These are phyloP conservation scores for Scalopus aquaticus DNA, from an alignment of 2,113 vertebrate genomes.

Conservation along the genomic window DNA sequence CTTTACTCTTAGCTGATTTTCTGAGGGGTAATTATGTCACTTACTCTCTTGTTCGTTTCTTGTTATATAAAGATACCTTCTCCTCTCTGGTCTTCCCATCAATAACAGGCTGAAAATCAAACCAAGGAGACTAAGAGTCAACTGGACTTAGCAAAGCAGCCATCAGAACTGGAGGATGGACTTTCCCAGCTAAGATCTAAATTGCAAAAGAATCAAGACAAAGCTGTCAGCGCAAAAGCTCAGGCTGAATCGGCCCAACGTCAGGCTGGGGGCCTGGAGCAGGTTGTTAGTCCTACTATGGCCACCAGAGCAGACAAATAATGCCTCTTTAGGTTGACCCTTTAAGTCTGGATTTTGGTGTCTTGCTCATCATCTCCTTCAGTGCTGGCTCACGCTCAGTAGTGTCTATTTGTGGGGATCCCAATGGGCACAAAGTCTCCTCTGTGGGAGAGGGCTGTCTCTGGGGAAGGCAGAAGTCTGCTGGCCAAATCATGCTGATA, in stretches of 20 bases:
- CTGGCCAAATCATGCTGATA: neutral
- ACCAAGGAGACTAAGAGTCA: slow-evolving; percentile 69
- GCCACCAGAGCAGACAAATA: neutral
- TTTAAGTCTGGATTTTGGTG: neutral
- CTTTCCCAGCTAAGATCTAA: slow-evolving; percentile 83
- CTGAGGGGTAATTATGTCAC: neutral
- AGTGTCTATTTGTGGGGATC: accelerated
- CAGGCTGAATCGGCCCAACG: slow-evolving; percentile 78
- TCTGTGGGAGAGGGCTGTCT: neutral
- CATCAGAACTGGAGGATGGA: slow-evolving; percentile 77
- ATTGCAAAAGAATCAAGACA: slow-evolving; percentile 81
- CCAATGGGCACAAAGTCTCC: accelerated
- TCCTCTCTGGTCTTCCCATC: slow-evolving; percentile 60
- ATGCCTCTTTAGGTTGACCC: neutral
- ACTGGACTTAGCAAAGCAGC: slow-evolving; percentile 72
- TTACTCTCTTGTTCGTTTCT: slow-evolving; percentile 9
- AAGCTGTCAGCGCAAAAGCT: slow-evolving; percentile 72
- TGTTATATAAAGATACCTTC: neutral
- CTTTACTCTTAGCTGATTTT: neutral
- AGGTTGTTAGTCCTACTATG: slow-evolving; percentile 71
- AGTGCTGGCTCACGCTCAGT: neutral
- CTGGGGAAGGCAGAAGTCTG: neutral
- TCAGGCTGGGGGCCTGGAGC: slow-evolving; percentile 61
- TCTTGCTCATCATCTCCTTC: neutral
- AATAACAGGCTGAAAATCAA: slow-evolving; percentile 84